Evolutionary conservation across 2,113 vertebrate genomes (phyloP).

Genomic region (Aspiorhynchus laticeps): DNA sequence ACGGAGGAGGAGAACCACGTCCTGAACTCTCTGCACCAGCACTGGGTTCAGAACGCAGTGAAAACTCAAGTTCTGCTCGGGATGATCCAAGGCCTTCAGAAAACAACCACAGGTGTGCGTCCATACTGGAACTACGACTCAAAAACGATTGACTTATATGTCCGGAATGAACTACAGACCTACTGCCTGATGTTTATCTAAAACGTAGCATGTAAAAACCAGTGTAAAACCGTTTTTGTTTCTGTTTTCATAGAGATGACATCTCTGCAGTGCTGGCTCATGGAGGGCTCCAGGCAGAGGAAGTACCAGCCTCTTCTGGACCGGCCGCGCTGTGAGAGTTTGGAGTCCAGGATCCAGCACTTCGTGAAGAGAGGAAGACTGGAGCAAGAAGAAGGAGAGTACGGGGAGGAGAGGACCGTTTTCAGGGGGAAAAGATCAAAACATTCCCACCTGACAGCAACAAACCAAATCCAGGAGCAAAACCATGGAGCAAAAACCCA

Average conservation of each 20-base stretch:
- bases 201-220: not conserved
- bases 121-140: not conserved
- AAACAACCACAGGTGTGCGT: constrained; percentile 56
- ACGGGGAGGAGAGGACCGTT: constrained; percentile 61
- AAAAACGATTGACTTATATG: not conserved
- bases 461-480: constrained; percentile 14
- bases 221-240: not conserved
- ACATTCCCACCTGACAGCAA: constrained; percentile 54
- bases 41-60: constrained; percentile 86
- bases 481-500: not conserved
- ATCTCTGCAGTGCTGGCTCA: constrained; percentile 71
- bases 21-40: constrained; percentile 82
- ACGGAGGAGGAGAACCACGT: constrained; percentile 78
- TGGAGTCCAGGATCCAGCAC: constrained; percentile 89
- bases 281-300: constrained; percentile 85
- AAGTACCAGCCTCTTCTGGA: constrained; percentile 86
- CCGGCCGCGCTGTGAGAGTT: constrained; percentile 86
- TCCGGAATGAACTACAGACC: too few species aligned
- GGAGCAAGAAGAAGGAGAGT: constrained; percentile 72
- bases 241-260: constrained; percentile 41
- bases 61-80: constrained; percentile 81
- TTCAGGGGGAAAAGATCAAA: constrained; percentile 66
- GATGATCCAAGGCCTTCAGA: constrained; percentile 83
- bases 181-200: not conserved
- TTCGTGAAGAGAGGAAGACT: constrained; percentile 87